Percentiles rank a stretch among this genome's conserved stretches.
These are phyloP conservation scores for Chloroceryle aenea DNA, from an alignment of 2,113 vertebrate species.

Conservation along the genomic window DNA sequence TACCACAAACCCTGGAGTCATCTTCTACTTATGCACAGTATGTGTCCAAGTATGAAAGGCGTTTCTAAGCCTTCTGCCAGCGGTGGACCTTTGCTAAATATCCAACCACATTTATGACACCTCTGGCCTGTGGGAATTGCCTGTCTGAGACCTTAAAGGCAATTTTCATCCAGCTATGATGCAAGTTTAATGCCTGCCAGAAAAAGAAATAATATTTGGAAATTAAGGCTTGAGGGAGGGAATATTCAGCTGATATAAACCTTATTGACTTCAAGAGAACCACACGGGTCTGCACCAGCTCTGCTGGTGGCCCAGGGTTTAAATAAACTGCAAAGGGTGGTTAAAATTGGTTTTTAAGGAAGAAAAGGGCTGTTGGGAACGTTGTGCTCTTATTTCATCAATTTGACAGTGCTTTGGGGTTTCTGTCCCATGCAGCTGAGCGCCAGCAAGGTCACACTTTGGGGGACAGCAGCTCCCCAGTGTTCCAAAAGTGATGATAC, in stretches of 20 bases:
- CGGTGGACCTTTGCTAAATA: background rate
- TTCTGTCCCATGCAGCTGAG: background rate
- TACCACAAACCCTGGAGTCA: background rate
- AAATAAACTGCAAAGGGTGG: background rate
- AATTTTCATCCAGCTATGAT: background rate
- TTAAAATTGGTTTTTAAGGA: background rate
- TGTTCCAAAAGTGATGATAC: rapidly evolving
- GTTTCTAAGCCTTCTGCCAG: background rate
- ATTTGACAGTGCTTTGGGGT: background rate
- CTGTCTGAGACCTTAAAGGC: background rate
- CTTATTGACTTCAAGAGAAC: background rate
- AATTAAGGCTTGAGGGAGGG: background rate
- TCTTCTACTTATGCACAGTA: background rate
- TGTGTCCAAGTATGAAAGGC: background rate
- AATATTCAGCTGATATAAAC: constrained; percentile 27
- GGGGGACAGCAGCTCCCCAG: background rate
- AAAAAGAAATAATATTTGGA: constrained; percentile 12
- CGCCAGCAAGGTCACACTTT: background rate
- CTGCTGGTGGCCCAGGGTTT: background rate
- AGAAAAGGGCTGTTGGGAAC: background rate
- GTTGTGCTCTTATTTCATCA: background rate
- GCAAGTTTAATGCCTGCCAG: constrained; percentile 5
- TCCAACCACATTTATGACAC: background rate
- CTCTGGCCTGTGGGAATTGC: constrained; percentile 7
- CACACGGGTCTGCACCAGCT: background rate